A percentile compares a stretch with the other conserved stretches of the same genome.
Evolutionary conservation across 2,113 vertebrate species (phyloP).

Genomic region (Octodon degus): DNA sequence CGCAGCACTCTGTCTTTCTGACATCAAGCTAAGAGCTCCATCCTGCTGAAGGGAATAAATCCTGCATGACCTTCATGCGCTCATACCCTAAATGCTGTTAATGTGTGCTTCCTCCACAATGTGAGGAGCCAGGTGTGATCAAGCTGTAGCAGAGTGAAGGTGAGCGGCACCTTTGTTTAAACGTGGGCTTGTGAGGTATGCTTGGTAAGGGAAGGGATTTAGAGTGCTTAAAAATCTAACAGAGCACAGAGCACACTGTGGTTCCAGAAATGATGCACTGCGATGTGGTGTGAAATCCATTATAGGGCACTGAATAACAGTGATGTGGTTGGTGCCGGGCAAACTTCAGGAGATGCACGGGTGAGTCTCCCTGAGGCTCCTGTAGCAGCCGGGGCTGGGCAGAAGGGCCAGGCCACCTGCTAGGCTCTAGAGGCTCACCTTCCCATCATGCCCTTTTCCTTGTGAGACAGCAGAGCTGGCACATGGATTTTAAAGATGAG

Average conservation of each 20-base stretch:
- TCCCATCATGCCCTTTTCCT: neutral
- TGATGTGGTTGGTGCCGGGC: neutral
- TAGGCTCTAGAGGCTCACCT: accelerated
- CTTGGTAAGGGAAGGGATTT: neutral
- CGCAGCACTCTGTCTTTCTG: neutral
- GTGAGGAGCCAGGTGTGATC: neutral
- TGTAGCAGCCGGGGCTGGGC: accelerated
- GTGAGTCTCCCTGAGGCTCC: accelerated
- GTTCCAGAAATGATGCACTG: neutral
- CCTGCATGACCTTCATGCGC: neutral
- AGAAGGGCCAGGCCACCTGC: neutral
- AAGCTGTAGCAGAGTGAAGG: neutral
- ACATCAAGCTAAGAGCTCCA: accelerated
- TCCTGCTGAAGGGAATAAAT: neutral
- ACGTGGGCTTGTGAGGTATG: too few relatives aligned
- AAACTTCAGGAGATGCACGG: neutral
- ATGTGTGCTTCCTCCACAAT: conserved; percentile 28
- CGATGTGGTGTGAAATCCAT: accelerated
- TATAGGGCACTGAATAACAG: accelerated
- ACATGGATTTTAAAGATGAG: neutral
- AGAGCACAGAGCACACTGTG: neutral
- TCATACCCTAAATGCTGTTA: neutral
- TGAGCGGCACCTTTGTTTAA: neutral
- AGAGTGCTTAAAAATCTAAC: neutral
- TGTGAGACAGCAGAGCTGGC: accelerated